Percentiles rank a stretch among this genome's conserved stretches.
Evolutionary conservation across 2,888 invertebrate genomes (phyloP).

Genomic region (Platerodrilus igneus): DNA sequence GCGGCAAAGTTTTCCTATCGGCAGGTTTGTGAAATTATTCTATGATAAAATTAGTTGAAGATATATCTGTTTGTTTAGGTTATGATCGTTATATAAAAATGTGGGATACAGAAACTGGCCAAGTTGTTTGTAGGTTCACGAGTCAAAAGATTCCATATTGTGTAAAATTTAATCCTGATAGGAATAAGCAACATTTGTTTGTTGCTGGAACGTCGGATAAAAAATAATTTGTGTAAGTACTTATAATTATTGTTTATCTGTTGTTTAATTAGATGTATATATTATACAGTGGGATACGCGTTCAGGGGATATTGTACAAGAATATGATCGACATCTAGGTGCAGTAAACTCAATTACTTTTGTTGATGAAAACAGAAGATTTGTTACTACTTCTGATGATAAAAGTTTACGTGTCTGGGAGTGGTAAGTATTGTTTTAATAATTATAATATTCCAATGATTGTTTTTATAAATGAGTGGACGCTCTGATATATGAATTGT

Average conservation of each 20-base stretch:
- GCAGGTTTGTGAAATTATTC: conserved; percentile 61
- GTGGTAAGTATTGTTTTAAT: conserved; percentile 78
- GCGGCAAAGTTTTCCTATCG: conserved; percentile 87
- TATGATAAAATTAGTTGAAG: conserved; percentile 2
- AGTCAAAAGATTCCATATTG: conserved; percentile 97
- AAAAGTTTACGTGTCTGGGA: conserved; percentile 99
- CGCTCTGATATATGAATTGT: no score
- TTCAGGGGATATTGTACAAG: conserved; percentile 92
- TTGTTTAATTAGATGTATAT: conserved; percentile 11
- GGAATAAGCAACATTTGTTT: conserved; percentile 94
- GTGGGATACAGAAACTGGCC: conserved; percentile 98
- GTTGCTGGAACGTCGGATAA: conserved; percentile 98
- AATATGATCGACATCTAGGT: conserved; percentile 97
- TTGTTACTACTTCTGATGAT: conserved; percentile 98
- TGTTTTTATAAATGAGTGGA: no score
- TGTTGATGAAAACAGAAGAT: conserved; percentile 95
- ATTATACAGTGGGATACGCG: conserved; percentile 86
- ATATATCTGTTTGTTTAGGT: conserved; percentile 48
- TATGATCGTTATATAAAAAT: conserved; percentile 97
- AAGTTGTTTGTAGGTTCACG: conserved; percentile 80
- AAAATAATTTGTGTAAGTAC: conserved; percentile 91
- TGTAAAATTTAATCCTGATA: conserved; percentile 96
- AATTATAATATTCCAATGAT: no score
- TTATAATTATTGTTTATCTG: conserved; percentile 11
- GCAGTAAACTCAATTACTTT: conserved; percentile 99